Evolutionary conservation across 1,140 invertebrate genomes (phyloP), one percentile per base, ranked within the genome.

Genomic region (Chironomus striatipennis): DNA sequence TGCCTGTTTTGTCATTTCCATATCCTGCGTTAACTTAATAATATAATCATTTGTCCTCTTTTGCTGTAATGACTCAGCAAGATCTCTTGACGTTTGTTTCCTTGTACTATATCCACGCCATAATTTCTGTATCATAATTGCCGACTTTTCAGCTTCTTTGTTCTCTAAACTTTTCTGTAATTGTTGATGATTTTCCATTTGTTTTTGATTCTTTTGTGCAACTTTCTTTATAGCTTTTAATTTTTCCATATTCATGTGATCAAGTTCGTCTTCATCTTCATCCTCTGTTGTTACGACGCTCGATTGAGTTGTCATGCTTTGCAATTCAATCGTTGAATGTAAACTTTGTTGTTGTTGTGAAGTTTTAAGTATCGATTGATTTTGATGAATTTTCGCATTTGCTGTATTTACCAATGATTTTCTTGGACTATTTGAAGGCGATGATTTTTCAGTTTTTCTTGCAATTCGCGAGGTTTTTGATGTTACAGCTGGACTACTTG

Each of bases 61-160:
- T 75, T 90, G 89, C 77, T 95, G 89, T 7, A 96, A 88, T 34
- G 91, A 90, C 78, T 93, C 88, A 73, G 92, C 86, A 80, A 90
- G 84, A 80, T 90, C 86, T 73, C 88, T 85, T 18, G 83, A 77
- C 5, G 92, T 90, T 79, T 90, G 88, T 77, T 94, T 92, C 77
- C 94, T 84, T 18, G 92, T 90, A 67, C 89, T 87, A 83, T 94
- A 96, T 0, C 95, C 94, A 64, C 93, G 83, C 95, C 94, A 97
- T 80, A 91, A 88, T 80, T 90, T 90, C 83, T 96, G 95, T 79
- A 97, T 95, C 42, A 88, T 89, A 21, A 91, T 87, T 0, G 93
- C 94, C 24, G 93, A 82, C 6, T 78, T 78, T 74, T 82, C 81
- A 0, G 80, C 81, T 15, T 78, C 77, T 74, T 47, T 20, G 24